Evolutionary conservation across 2,113 vertebrate genomes (phyloP), one percentile per base, ranked within the genome.

Genomic region (Mormyrus lacerda): DNA sequence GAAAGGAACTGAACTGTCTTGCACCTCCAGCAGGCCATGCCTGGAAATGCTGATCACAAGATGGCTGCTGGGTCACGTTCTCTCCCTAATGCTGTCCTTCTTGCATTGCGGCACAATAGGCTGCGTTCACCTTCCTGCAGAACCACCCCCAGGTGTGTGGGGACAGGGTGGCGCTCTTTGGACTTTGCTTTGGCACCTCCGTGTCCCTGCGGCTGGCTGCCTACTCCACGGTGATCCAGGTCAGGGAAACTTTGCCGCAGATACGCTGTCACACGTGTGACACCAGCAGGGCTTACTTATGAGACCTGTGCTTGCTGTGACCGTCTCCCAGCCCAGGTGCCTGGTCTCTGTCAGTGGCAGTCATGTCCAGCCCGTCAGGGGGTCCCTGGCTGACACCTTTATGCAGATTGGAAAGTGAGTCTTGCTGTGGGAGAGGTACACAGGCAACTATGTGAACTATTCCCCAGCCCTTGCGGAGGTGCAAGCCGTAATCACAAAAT

Each of bases 341-440:
- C 27, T 94, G 89, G 90, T 94, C 19, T 92, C 91, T 90, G 87
- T 93, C 42, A 94, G 92, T 83, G 93, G 93, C 88, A 92, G 90
- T 82, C 94, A 94, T 39, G 86, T 93, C 58, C 87, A 91, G 15
- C 85, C 89, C 0, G 55, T 90, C 1, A 79, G 88, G 10, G 90
- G 91, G 69, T 90, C 90, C 31, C 53, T 92, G 55, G 55, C 83
- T 42, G 90, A 92, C 44, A 50, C 92, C 35, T 92, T 92, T 73
- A 31, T 76, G 10, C 69, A 89, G 2, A 50, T 90, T 3, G 19
- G 42, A 35, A 61, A 89, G 94, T 94, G 69, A 91, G 92, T 90
- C 84, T 35, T 31, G 79, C 2, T 79, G 10, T 51, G 10, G 19
- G 24, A 73, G 3, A n/a, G 44, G 21, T 24, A 17, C 55, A 4